These are phyloP conservation scores for Thryonomys swinderianus DNA, from an alignment of 2,113 vertebrate genomes.

Conservation along the genomic window DNA sequence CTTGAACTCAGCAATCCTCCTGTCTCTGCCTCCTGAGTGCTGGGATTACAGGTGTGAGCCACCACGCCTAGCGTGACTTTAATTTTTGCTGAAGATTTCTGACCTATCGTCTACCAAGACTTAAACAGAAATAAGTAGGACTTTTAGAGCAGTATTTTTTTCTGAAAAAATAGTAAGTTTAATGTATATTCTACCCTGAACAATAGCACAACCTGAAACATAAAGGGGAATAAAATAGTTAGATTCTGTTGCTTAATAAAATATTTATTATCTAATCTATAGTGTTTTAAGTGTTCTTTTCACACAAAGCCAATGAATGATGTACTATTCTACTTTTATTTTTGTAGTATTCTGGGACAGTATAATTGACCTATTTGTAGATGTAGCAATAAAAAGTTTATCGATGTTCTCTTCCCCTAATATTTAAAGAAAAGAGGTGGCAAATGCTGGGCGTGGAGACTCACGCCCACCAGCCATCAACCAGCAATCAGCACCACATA, in stretches of 20 bases:
- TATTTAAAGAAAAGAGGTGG: not conserved
- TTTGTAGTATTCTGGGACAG: not conserved
- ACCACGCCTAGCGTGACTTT: too few relatives aligned
- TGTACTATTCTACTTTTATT: constrained; percentile 38
- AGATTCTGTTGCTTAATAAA: not conserved
- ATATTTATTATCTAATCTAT: not conserved
- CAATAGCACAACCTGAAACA: constrained; percentile 10
- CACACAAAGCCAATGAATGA: not conserved
- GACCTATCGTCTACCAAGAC: not conserved
- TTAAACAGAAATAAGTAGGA: not conserved
- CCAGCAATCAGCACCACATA: too few relatives aligned
- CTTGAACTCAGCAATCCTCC: too few relatives aligned
- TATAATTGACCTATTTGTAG: not conserved
- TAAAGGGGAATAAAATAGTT: not conserved
- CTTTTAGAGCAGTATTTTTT: constrained; percentile 32
- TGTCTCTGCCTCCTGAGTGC: too few relatives aligned
- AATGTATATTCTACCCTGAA: not conserved
- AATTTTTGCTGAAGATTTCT: constrained; percentile 19
- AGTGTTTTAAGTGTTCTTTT: constrained; percentile 7
- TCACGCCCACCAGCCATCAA: too few relatives aligned
- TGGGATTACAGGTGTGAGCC: too few relatives aligned
- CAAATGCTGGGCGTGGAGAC: too few relatives aligned
- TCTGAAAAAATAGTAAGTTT: not conserved
- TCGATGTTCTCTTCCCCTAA: not conserved
- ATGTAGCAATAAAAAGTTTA: not conserved